Percentiles rank a stretch among this genome's conserved stretches.
These are phyloP conservation scores for Drosophila littoralis DNA, from an alignment of 1,140 invertebrate species.

Conservation along the genomic window DNA sequence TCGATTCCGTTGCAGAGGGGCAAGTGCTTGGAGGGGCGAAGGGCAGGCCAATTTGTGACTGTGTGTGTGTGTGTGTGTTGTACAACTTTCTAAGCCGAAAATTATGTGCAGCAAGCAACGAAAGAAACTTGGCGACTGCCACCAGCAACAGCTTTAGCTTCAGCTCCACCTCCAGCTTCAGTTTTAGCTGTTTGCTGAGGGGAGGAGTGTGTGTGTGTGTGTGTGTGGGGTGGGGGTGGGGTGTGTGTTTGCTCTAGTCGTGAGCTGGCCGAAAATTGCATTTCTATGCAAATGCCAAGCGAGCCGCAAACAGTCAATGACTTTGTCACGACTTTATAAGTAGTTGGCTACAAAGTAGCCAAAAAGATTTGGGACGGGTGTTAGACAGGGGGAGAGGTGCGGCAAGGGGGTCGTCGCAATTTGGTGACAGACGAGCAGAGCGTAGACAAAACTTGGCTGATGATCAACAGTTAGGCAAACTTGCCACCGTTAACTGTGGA, in stretches of 20 bases:
- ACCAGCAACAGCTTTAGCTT: constrained; percentile 1
- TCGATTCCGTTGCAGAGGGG: constrained; percentile 50
- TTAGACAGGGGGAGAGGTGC: not conserved
- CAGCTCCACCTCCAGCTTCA: constrained; percentile 1
- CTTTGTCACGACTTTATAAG: constrained; percentile 80
- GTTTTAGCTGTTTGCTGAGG: not conserved
- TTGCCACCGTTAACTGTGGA: constrained; percentile 61
- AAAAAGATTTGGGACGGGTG: constrained; percentile 19
- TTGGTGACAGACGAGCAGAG: constrained; percentile 22
- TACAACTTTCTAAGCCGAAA: constrained; percentile 77
- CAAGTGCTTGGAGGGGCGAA: not conserved
- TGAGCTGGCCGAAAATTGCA: constrained; percentile 72
- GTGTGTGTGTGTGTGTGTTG: constrained; percentile 39
- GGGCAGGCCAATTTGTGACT: constrained; percentile 5
- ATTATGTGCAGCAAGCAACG: constrained; percentile 59
- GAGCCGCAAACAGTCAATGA: constrained; percentile 72
- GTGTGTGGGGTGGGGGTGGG: not conserved
- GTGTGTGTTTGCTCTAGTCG: constrained; percentile 47
- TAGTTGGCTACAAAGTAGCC: constrained; percentile 62
- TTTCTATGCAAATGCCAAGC: constrained; percentile 77
- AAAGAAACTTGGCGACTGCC: constrained; percentile 41
- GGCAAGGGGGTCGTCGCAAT: constrained; percentile 1
- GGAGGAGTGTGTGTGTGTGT: not conserved
- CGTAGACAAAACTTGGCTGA: constrained; percentile 56
- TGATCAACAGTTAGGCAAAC: constrained; percentile 78